Percentiles rank a stretch among this genome's conserved stretches.
Conservation (phyloP, 2,113 vertebrate genomes). For the Percina caprodes region DNA sequence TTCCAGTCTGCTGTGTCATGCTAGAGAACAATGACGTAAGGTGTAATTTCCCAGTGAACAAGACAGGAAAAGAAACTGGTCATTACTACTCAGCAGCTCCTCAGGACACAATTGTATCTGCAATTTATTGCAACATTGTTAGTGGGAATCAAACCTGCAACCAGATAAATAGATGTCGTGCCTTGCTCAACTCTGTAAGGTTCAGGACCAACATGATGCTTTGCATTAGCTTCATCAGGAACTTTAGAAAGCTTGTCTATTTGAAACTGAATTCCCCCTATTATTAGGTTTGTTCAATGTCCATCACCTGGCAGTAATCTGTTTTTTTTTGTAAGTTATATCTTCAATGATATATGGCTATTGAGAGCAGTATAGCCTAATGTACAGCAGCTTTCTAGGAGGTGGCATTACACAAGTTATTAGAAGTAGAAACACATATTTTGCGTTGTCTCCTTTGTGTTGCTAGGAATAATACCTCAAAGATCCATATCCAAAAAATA, state of each 20-base stretch:
- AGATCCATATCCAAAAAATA: no score
- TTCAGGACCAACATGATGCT: not conserved
- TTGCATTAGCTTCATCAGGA: not conserved
- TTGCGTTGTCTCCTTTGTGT: no score
- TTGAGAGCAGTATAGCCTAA: not conserved
- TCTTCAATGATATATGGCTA: not conserved
- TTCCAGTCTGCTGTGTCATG: constrained; percentile 63
- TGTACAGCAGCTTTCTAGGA: not conserved
- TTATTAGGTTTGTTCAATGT: not conserved
- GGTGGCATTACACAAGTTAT: constrained; percentile 15
- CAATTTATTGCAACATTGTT: constrained; percentile 1
- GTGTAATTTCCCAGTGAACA: not conserved
- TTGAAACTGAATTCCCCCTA: not conserved
- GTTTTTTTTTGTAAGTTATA: not conserved
- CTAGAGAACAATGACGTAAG: constrained; percentile 24
- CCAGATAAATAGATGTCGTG: not conserved
- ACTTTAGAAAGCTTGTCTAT: not conserved
- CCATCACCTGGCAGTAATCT: not conserved
- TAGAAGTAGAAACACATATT: not conserved
- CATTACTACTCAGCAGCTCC: constrained; percentile 26
- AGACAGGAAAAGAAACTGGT: constrained; percentile 7
- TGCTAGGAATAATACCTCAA: no score
- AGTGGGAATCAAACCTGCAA: not conserved
- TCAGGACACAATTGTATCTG: not conserved
- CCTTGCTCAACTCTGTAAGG: not conserved